Evolutionary conservation across 2,888 invertebrate genomes (phyloP), one percentile per base, ranked within the genome.

Genomic region (Calliscelio sp.): DNA sequence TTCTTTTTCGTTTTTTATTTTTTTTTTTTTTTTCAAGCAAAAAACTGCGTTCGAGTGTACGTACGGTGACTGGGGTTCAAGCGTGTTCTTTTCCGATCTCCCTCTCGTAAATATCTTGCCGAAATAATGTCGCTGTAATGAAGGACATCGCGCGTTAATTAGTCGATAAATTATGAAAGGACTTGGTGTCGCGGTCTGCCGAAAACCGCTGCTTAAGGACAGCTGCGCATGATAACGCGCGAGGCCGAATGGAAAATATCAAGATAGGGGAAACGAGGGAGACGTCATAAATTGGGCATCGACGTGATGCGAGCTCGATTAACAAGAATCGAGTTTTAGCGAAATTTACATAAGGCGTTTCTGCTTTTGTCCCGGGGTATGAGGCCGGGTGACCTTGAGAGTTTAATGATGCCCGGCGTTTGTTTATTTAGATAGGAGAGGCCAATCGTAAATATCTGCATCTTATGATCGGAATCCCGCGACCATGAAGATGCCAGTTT

Each of bases 91-190:
- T n/a, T n/a, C n/a, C n/a, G n/a, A n/a, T n/a, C n/a, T n/a, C n/a
- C 87, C 88, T 90, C 90, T 92, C 93, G 91, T 93, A 93, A 92
- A 93, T 92, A 93, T 92, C 90, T 91, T 89, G 89, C 90, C 91
- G 90, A 57, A 92, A 92, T 92, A 93, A 92, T 91, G 90, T 89
- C 89, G 78, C 90, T 89, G 92, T 93, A 93, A 93, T 93, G 92
- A 93, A 93, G 93, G 92, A 93, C 92, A 92, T 90, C 90, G 91
- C 91, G 28, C 91, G 92, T 93, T 93, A 93, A 93, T 93, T 93
- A 93, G 93, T 90, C 92, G 89, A 92, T 93, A 93, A 93, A 93
- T 93, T 93, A 92, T 91, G 89, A 88, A 88, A 89, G 87, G 84
- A 87, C 89, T 89, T 89, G 88, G 89, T n/a, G n/a, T n/a, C n/a